Evolutionary conservation across 1,140 invertebrate species (phyloP), one percentile per base, ranked within the genome.

Genomic region (Aphelinus atriplicis): DNA sequence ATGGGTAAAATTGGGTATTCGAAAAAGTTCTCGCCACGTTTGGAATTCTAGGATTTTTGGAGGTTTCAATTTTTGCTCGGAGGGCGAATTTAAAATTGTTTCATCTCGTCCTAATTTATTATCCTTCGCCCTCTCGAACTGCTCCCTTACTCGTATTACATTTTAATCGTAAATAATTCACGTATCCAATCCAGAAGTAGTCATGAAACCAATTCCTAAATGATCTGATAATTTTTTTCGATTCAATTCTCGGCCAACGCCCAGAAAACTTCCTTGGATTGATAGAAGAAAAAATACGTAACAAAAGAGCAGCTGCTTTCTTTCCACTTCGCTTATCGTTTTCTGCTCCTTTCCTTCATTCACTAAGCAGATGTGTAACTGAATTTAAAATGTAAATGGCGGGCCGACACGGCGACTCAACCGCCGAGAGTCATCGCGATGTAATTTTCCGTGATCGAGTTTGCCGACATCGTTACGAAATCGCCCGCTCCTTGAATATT

Each of bases 371-470:
- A 74, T 78, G 68, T 68, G 71, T 78, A 78, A 78, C 76, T 48
- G 46, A 68, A 81, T 78, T 80, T 78, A 77, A 80, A 79, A 81
- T 81, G 79, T 73, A 80, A 81, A 81, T 81, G 61, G 75, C 65
- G 55, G 56, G 9, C 43, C 2, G 45, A n/a, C 3, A 7, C 45
- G 42, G n/a, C 43, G 6, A 42, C 26, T 26, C 26, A 26, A 26
- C 26, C 26, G 6, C 60, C 26, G 62, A 47, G 53, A 57, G 56
- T 51, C 69, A 63, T 68, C 78, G 77, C 78, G 75, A 78, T 81
- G 76, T 80, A 79, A 81, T 80, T 81, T 81, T 70, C 66, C 74
- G 60, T 67, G 70, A 78, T 81, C 78, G 67, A 77, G 76, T 80
- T 80, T 77, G 77, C 77, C 70, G 70, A 66, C 77, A 70, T 77